phyloP scores from a whole-genome alignment of 2,113 vertebrate species.

The Prionailurus bengalensis region DNA sequence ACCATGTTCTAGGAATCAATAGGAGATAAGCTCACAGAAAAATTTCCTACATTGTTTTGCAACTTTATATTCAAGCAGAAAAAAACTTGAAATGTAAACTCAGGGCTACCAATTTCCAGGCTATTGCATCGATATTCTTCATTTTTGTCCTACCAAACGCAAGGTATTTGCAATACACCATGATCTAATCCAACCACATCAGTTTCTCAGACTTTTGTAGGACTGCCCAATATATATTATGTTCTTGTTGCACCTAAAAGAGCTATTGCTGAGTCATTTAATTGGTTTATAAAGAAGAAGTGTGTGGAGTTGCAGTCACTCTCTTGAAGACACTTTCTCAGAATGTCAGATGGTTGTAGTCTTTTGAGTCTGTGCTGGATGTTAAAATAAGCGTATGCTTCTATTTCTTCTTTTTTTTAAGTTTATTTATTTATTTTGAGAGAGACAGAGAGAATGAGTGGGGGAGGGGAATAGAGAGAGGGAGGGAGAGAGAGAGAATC shows the following conservation, averaged over 20 bases:
- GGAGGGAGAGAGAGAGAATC: background rate
- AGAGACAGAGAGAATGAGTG: background rate
- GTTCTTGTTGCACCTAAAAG: background rate
- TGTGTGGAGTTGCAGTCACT: background rate
- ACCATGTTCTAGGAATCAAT: background rate
- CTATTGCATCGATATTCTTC: background rate
- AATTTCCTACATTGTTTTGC: background rate
- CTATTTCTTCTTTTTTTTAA: background rate
- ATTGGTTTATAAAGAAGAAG: background rate
- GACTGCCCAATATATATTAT: background rate
- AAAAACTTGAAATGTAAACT: constrained; percentile 26
- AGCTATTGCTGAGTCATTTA: background rate
- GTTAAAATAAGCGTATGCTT: background rate
- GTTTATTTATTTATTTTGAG: background rate
- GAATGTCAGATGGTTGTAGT: background rate
- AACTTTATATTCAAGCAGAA: background rate
- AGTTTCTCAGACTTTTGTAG: background rate
- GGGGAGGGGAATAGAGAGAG: background rate
- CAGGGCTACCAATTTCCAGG: background rate
- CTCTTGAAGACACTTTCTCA: background rate
- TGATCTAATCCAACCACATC: background rate
- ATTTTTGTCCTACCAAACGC: background rate
- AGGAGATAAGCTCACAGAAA: background rate
- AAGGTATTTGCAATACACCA: background rate
- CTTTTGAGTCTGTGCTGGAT: background rate